These are phyloP conservation scores for Troides oblongomaculatus DNA, from an alignment of 2,888 invertebrate species.

Conservation along the genomic window DNA sequence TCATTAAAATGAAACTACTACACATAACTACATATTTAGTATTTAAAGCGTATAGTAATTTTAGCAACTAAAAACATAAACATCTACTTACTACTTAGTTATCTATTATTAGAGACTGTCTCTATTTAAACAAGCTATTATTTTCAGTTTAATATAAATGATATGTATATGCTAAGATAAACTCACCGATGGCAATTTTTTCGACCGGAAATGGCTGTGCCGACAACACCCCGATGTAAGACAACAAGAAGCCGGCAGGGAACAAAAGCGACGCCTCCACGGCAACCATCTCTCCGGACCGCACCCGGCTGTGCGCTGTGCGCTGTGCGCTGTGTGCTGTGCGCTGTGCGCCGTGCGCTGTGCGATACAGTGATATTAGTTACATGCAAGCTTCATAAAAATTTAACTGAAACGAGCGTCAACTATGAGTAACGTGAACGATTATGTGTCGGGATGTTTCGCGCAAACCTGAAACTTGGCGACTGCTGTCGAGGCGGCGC, in stretches of 20 bases:
- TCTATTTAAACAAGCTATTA: too few relatives aligned
- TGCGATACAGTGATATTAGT: conserved; percentile 31
- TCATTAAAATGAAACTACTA: neutral
- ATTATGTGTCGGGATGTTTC: conserved; percentile 66
- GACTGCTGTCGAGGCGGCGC: conserved; percentile 63
- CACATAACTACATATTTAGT: neutral
- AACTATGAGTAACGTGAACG: conserved; percentile 43
- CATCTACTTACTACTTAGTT: too few relatives aligned
- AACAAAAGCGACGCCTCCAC: conserved; percentile 38
- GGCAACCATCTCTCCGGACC: conserved; percentile 11
- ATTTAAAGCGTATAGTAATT: too few relatives aligned
- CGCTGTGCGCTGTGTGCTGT: conserved; percentile 19
- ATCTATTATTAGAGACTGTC: too few relatives aligned
- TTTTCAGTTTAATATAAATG: too few relatives aligned
- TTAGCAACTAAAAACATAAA: too few relatives aligned
- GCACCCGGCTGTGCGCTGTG: conserved; percentile 31
- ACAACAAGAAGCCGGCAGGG: conserved; percentile 57
- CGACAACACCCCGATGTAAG: conserved; percentile 50
- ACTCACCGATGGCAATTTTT: conserved; percentile 76
- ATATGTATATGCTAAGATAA: too few relatives aligned
- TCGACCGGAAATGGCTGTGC: conserved; percentile 68
- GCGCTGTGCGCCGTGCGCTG: conserved; percentile 11
- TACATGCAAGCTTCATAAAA: conserved; percentile 39
- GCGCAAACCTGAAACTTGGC: conserved; percentile 76
- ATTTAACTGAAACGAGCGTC: conserved; percentile 36